Evolutionary conservation across 2,113 vertebrate species (phyloP).

Genomic region (Rhynchopsitta pachyrhyncha): DNA sequence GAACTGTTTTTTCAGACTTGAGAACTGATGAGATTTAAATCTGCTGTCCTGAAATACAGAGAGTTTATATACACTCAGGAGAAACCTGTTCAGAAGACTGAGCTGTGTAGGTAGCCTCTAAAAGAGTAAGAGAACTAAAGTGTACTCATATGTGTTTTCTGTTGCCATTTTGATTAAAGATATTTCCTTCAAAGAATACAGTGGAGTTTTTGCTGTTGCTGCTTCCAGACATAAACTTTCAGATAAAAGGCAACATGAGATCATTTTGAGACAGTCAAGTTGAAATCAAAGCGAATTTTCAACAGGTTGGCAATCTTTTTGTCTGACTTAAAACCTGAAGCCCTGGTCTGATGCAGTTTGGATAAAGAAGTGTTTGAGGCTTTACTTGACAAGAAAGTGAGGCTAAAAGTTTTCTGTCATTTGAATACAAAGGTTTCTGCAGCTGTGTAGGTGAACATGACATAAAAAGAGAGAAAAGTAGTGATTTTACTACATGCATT

Average conservation of each 20-base stretch:
- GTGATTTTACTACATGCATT: neutral
- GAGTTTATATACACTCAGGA: neutral
- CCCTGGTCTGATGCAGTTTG: neutral
- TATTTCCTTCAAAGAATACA: neutral
- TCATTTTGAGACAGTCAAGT: constrained; percentile 19
- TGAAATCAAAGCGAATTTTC: constrained; percentile 51
- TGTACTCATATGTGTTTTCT: neutral
- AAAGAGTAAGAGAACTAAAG: neutral
- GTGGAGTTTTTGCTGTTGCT: neutral
- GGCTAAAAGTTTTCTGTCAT: neutral
- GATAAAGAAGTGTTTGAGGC: neutral
- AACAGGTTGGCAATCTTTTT: neutral
- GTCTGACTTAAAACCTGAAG: neutral
- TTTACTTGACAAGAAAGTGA: neutral
- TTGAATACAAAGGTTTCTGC: neutral
- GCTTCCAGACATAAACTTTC: constrained; percentile 35
- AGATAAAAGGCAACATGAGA: constrained; percentile 25
- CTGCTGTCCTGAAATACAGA: neutral
- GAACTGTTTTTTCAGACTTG: neutral
- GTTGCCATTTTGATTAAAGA: neutral
- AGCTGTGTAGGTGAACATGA: neutral
- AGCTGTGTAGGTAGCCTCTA: neutral
- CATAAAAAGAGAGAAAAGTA: neutral
- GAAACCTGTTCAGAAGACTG: neutral
- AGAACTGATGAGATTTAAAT: neutral